Evolutionary conservation across 2,888 invertebrate species (phyloP).

Genomic region (Anodontia alba): DNA sequence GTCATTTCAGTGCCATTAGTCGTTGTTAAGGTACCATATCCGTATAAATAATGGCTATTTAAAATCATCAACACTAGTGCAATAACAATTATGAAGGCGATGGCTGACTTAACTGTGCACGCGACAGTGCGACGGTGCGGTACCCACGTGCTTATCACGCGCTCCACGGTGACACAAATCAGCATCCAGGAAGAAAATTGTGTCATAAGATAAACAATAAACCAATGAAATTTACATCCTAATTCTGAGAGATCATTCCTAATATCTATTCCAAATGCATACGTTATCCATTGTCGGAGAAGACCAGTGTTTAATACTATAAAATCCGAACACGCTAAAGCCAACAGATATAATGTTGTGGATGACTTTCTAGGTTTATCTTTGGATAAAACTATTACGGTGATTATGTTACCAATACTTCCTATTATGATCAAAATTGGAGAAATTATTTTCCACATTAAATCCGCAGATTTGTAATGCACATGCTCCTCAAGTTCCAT

Average conservation of each 20-base stretch:
- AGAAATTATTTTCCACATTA: slow-evolving; percentile 24
- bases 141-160: slow-evolving; percentile 43
- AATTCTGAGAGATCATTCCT: slow-evolving; percentile 34
- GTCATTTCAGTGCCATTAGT: slow-evolving; percentile 26
- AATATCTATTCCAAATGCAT: slow-evolving; percentile 44
- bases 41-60: slow-evolving; percentile 47
- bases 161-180: slow-evolving; percentile 51
- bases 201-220: slow-evolving; percentile 46
- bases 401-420: slow-evolving; percentile 11
- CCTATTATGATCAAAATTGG: slow-evolving; percentile 26
- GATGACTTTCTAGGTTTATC: slow-evolving; percentile 9
- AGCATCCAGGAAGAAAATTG: slow-evolving; percentile 59
- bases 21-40: slow-evolving; percentile 31
- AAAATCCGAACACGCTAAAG: slow-evolving; percentile 19
- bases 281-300: slow-evolving; percentile 29
- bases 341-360: slow-evolving; percentile 6
- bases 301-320: slow-evolving; percentile 24
- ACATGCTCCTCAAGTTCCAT: slow-evolving; percentile 10
- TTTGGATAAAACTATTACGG: slow-evolving; percentile 10
- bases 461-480: slow-evolving; percentile 15
- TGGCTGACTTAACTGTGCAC: slow-evolving; percentile 28
- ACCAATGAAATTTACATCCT: slow-evolving; percentile 50
- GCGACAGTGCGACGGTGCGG: slow-evolving; percentile 34
- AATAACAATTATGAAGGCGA: slow-evolving; percentile 27
- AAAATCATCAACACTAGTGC: slow-evolving; percentile 20